Base-by-base conservation (phyloP, 2,888 invertebrate genomes). In the Biston stratarius region DNA sequence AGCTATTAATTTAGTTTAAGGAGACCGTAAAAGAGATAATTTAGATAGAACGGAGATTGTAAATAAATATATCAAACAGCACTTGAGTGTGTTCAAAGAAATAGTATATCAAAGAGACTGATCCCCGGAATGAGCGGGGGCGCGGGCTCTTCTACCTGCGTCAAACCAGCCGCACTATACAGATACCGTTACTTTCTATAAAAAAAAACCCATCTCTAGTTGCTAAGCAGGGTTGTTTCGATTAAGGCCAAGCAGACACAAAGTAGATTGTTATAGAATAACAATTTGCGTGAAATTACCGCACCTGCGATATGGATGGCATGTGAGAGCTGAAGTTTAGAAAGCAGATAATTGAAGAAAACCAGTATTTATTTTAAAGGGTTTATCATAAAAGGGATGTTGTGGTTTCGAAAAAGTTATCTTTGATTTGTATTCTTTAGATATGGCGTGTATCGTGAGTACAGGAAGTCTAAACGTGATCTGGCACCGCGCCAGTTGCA, bases 81-180 rank as follows among this genome's bases (percentile, higher is more conserved):
- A 69, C 71, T 70, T 70, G 74, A 76, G 76, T 77, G 79, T 78
- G 78, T 83, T 81, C 77, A 83, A 80, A 79, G 78, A 78, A 80
- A 78, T 76, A 74, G 75, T 77, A 77, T 80, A 84, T 80, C 78
- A 83, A 78, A 81, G 80, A 81, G 77, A 77, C 75, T 73, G 75
- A 79, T 79, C 79, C 74, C 59, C 63, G 74, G 77, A 81, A 77
- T 70, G 72, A 62, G 74, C 73, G 76, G 79, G 77, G 69, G 72
- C 70, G 67, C 79, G 79, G 76, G 75, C 81, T 77, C 83, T 77
- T 79, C 87, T 89, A 89, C 89, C 89, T 89, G 89, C 81, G 77
- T 64, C 72, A 71, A 77, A 71, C 72, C 74, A 70, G 69, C 77
- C 78, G 68, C 70, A 74, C 78, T 78, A 77, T 75, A 77, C 73